Evolutionary conservation across 1,140 invertebrate genomes (phyloP).

Genomic region (Amphibalanus amphitrite): DNA sequence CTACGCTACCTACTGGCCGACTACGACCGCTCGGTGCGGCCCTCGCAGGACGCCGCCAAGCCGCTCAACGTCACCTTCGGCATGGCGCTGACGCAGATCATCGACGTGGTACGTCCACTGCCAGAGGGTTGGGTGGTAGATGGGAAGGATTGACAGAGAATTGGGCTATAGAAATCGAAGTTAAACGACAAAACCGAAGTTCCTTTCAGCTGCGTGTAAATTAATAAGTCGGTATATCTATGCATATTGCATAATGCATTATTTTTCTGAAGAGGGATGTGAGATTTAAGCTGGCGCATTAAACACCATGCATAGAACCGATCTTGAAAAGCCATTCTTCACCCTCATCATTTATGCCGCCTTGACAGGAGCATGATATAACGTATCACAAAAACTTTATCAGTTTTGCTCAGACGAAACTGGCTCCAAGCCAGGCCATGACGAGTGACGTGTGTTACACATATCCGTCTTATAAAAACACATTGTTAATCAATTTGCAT

Average conservation of each 20-base stretch:
- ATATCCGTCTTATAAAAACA: slow-evolving; percentile 5
- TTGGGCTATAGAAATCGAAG: no score
- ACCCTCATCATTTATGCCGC: no score
- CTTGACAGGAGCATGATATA: neutral
- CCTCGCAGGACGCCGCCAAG: slow-evolving; percentile 25
- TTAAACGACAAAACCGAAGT: no score
- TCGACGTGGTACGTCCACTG: slow-evolving; percentile 28
- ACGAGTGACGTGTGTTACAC: slow-evolving; percentile 5
- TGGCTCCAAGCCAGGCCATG: no score
- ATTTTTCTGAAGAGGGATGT: neutral
- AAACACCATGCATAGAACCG: slow-evolving; percentile 3
- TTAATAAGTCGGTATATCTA: no score
- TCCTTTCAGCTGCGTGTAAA: neutral
- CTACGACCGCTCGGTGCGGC: slow-evolving; percentile 29
- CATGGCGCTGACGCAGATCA: slow-evolving; percentile 31
- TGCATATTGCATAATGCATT: no score
- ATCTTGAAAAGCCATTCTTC: no score
- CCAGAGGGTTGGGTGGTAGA: no score
- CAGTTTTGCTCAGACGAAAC: neutral
- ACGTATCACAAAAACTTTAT: slow-evolving; percentile 5
- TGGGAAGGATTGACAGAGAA: no score
- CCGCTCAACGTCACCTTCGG: slow-evolving; percentile 32
- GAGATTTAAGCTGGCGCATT: neutral
- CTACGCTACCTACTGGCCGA: slow-evolving; percentile 25
- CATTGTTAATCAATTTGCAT: no score